Percentiles rank a stretch among this genome's conserved stretches.
Conservation (phyloP, 1,140 invertebrate genomes). For the Trichonephila inaurata region DNA sequence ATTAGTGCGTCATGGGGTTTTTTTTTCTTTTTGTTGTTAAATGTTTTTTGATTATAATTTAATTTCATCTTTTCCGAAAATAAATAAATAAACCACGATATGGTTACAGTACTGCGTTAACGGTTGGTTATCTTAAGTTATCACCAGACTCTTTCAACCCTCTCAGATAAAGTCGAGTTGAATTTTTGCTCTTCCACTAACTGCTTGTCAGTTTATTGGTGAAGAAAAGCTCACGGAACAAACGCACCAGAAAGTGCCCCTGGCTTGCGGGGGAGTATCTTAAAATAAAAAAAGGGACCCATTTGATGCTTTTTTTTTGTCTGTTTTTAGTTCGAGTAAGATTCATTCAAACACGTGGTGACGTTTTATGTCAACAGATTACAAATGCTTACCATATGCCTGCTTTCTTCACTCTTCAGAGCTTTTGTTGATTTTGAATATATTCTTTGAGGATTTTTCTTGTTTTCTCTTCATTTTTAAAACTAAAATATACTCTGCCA, state of each 20-base stretch:
- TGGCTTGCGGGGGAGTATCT: neutral
- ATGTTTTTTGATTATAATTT: no score
- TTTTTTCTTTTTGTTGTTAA: no score
- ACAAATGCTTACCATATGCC: conserved; percentile 73
- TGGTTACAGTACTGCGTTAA: no score
- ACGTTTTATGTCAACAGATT: conserved; percentile 68
- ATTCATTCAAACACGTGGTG: conserved; percentile 57
- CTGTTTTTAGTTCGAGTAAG: conserved; percentile 60
- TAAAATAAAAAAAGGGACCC: neutral
- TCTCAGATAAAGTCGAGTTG: no score
- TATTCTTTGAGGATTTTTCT: neutral
- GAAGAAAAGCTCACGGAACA: neutral
- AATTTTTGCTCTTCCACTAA: no score
- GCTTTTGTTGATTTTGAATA: neutral
- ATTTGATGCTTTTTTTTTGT: neutral
- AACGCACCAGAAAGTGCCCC: neutral
- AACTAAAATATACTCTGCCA: neutral
- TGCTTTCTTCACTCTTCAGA: neutral
- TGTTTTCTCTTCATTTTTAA: neutral
- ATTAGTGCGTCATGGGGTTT: no score
- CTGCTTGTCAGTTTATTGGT: neutral
- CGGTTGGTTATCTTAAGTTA: no score
- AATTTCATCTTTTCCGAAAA: no score
- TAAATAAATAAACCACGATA: no score
- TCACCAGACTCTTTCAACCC: no score